Evolutionary conservation across 2,113 vertebrate genomes (phyloP).

Genomic region (Athene cunicularia): DNA sequence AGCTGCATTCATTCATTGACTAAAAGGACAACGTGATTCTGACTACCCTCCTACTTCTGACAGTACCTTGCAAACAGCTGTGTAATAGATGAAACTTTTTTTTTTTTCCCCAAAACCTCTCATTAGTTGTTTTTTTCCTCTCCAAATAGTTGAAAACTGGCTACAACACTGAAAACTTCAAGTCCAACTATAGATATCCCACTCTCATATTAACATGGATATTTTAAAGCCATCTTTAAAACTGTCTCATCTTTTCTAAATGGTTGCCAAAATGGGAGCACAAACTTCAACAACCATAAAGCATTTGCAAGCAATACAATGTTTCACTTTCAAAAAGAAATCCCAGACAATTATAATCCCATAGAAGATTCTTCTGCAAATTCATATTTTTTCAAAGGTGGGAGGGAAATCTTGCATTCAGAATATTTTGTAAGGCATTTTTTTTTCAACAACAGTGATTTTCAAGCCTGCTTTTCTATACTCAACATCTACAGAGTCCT

Average conservation of each 20-base stretch:
- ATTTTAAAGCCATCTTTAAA: not conserved
- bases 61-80: not conserved
- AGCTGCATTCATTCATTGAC: not conserved
- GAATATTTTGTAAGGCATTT: not conserved
- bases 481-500: not conserved
- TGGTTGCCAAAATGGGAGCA: not conserved
- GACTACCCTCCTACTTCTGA: not conserved
- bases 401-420: not conserved
- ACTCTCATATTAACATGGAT: not conserved
- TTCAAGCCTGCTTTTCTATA: not conserved
- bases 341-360: not conserved
- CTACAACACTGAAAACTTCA: not conserved
- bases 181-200: not conserved
- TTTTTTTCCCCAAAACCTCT: not conserved
- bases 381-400: not conserved
- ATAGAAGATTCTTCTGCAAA: not conserved
- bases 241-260: not conserved
- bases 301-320: not conserved
- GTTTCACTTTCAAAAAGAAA: not conserved
- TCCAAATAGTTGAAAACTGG: no score
- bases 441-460: not conserved
- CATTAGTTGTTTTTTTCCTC: not conserved
- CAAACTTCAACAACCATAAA: not conserved
- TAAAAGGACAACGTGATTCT: not conserved
- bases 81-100: not conserved